These are phyloP conservation scores for Malaclemys terrapin DNA, from an alignment of 2,113 vertebrate species.

Conservation along the genomic window DNA sequence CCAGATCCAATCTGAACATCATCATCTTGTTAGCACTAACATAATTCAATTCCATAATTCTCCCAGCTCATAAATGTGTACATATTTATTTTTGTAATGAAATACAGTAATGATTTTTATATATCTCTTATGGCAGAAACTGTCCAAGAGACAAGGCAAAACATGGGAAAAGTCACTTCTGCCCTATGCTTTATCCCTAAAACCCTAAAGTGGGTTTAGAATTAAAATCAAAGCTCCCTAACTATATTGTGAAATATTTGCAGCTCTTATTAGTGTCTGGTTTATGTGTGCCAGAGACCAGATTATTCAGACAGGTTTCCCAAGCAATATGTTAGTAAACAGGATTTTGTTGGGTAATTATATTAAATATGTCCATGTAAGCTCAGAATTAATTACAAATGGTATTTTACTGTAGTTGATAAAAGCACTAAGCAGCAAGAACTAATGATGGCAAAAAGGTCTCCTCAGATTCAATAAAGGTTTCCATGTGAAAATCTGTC, in stretches of 20 bases:
- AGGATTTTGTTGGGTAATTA: conserved; percentile 76
- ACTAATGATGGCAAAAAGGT: conserved; percentile 64
- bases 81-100: conserved; percentile 39
- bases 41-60: conserved; percentile 66
- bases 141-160: conserved; percentile 58
- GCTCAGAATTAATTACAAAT: conserved; percentile 74
- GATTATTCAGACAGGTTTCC: conserved; percentile 74
- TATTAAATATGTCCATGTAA: conserved; percentile 69
- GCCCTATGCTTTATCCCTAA: conserved; percentile 62
- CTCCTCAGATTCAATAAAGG: conserved; percentile 71
- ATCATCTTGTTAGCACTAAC: conserved; percentile 29
- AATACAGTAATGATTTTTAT: conserved; percentile 45
- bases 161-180: conserved; percentile 62
- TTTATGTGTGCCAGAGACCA: conserved; percentile 70
- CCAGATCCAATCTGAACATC: neutral
- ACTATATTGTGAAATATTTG: conserved; percentile 75
- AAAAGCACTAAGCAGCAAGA: conserved; percentile 74
- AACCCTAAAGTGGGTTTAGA: conserved; percentile 64
- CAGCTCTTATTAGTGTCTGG: conserved; percentile 75
- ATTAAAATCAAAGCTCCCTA: conserved; percentile 75
- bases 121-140: conserved; percentile 52
- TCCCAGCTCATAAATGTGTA: neutral
- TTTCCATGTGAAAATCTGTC: conserved; percentile 72
- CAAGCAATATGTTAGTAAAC: conserved; percentile 74
- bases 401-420: conserved; percentile 63